Evolutionary conservation across 53 echinoderm and acorn worm species (phyloP).

Genomic region (Arbacia lixula): DNA sequence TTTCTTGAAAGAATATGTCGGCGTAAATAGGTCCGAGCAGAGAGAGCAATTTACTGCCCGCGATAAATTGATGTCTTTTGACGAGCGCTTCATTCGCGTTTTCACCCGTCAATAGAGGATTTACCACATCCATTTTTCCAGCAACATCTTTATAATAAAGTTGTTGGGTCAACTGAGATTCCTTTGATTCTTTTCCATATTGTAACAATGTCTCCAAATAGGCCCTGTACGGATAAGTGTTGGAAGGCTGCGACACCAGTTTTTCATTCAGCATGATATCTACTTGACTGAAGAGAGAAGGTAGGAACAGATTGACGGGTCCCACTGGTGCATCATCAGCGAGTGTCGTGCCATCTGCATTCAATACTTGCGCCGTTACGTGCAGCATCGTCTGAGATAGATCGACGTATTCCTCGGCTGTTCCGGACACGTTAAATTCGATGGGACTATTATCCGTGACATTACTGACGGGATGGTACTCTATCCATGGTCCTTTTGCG

Average conservation of each 20-base stretch:
- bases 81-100: slow-evolving; percentile 51
- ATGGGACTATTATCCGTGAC: slow-evolving; percentile 43
- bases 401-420: slow-evolving; percentile 55
- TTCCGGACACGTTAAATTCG: slow-evolving; percentile 59
- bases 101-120: slow-evolving; percentile 44
- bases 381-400: slow-evolving; percentile 58
- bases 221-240: slow-evolving; percentile 73
- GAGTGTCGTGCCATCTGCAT: slow-evolving; percentile 34
- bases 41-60: slow-evolving; percentile 31
- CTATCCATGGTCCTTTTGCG: slow-evolving; percentile 62
- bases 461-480: slow-evolving; percentile 69
- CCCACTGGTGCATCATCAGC: slow-evolving; percentile 41
- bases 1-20: slow-evolving; percentile 78
- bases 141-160: slow-evolving; percentile 67
- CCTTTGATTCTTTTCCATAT: slow-evolving; percentile 58
- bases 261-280: slow-evolving; percentile 63
- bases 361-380: slow-evolving; percentile 50
- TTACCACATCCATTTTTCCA: slow-evolving; percentile 55
- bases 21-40: slow-evolving; percentile 66
- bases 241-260: slow-evolving; percentile 61
- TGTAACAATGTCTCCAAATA: slow-evolving; percentile 52
- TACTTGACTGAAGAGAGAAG: slow-evolving; percentile 64
- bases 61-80: slow-evolving; percentile 30
- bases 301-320: slow-evolving; percentile 64
- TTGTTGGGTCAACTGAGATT: slow-evolving; percentile 50